phyloP scores from a whole-genome alignment of 2,113 vertebrate species.

The Antennarius striatus region DNA sequence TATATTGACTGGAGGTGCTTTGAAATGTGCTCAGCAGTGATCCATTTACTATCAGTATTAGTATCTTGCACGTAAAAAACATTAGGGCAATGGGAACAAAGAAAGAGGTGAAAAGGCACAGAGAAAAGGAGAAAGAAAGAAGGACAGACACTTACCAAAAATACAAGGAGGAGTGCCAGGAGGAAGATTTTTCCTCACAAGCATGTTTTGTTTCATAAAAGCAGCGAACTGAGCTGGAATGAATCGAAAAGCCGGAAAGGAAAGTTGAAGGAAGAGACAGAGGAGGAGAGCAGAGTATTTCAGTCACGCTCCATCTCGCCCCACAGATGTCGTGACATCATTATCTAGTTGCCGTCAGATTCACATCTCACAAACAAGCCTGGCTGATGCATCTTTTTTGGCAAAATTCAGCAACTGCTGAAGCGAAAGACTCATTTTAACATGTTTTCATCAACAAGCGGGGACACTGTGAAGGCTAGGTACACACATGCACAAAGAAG shows the following conservation, averaged over 20 bases:
- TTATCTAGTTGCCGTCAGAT: constrained; percentile 15
- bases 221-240: constrained; percentile 97
- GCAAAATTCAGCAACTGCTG: constrained; percentile 10
- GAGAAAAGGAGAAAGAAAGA: constrained; percentile 45
- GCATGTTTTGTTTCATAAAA: constrained; percentile 99
- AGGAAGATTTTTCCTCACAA: constrained; percentile 98
- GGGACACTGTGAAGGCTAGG: constrained; percentile 9
- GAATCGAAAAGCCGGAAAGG: constrained; percentile 70
- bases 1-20: neutral
- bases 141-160: constrained; percentile 91
- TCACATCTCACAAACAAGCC: constrained; percentile 13
- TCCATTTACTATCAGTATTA: neutral
- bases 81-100: constrained; percentile 30
- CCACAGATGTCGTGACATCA: constrained; percentile 43
- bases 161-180: constrained; percentile 94
- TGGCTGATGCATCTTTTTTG: neutral
- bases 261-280: constrained; percentile 67
- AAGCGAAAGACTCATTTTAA: constrained; percentile 33
- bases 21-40: neutral
- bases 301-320: constrained; percentile 64
- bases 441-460: constrained; percentile 38
- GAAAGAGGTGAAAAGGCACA: constrained; percentile 31
- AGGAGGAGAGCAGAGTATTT: constrained; percentile 67
- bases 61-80: neutral
- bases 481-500: constrained; percentile 7